A percentile compares a stretch with the other conserved stretches of the same genome.
phyloP scores from a whole-genome alignment of 2,888 invertebrate species.

The Lysandra coridon region DNA sequence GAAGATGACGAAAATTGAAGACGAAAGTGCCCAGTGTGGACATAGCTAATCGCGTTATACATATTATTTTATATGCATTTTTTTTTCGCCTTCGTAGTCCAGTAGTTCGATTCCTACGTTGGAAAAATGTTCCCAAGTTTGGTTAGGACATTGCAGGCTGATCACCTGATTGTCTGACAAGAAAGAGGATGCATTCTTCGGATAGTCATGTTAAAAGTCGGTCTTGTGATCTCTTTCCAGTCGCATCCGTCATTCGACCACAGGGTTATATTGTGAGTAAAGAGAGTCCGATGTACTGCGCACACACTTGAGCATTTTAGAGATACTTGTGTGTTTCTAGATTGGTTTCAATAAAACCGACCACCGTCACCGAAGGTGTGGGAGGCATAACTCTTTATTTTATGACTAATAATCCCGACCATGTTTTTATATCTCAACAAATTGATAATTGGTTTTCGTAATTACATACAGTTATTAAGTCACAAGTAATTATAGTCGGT shows the following conservation, averaged over 20 bases:
- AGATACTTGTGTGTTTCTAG: not conserved
- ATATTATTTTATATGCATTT: not conserved
- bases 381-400: not conserved
- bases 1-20: too few species aligned
- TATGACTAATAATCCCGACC: not conserved
- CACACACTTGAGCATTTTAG: not conserved
- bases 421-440: not conserved
- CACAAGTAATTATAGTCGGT: constrained; percentile 2
- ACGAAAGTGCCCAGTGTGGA: too few species aligned
- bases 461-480: constrained; percentile 3
- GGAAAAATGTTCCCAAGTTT: not conserved
- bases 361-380: not conserved
- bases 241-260: not conserved
- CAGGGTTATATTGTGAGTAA: not conserved
- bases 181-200: not conserved
- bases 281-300: not conserved
- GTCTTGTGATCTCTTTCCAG: not conserved
- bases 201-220: too few species aligned
- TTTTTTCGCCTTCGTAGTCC: not conserved
- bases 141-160: not conserved
- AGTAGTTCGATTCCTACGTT: not conserved
- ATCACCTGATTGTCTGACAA: not conserved
- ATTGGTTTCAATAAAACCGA: not conserved
- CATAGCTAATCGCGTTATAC: not conserved
- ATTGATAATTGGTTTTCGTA: constrained; percentile 14